Base-by-base conservation (phyloP, 2,113 vertebrate genomes). In the Callopanchax toddi region DNA sequence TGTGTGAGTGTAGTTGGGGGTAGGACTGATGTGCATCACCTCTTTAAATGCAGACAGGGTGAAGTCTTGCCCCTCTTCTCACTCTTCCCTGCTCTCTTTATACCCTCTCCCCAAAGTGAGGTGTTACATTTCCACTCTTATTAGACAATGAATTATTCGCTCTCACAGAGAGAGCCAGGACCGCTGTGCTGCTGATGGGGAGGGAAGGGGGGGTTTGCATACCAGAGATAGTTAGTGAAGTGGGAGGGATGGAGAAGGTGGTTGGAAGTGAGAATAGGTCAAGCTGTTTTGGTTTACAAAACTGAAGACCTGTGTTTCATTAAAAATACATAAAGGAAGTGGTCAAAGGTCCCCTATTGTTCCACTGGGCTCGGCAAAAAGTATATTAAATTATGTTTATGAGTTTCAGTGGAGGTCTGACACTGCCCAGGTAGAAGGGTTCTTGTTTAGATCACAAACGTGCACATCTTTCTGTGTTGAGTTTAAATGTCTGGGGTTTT, bases 21-120 rank as follows among this genome's bases (percentile, higher is more conserved):
- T 2, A 32, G 53, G 18, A 20, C 26, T 25, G 44, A 43, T 76
- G 58, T 50, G 56, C 32, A 18, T 59, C 56, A 55, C 53, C 55
- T 76, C 67, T 69, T 76, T 81, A 59, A 86, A 79, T 85, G 60
- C 76, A 72, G 71, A 74, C 59, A 40, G 74, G 59, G 54, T 67
- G 50, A 77, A 52, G 51, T 58, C 64, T 18, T 57, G 7, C 9
- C 32, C 26, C 29, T 64, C 50, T 44, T 65, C 58, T 43, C 37
- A 56, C 26, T 52, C 51, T 18, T 49, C 36, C 55, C 45, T 49
- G 52, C 39, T 63, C 36, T 66, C 57, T 55, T 63, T 67, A 74
- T 54, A 44, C 60, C 49, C 39, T 74, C 58, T 78, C 66, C 68
- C 70, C 26, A 74, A 85, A 80, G 82, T 49, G 55, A 78, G 65